Percentiles rank a stretch among this genome's conserved stretches.
Conservation (phyloP, 92 coral and sea anemone species). For the Phenganax subtilis region DNA sequence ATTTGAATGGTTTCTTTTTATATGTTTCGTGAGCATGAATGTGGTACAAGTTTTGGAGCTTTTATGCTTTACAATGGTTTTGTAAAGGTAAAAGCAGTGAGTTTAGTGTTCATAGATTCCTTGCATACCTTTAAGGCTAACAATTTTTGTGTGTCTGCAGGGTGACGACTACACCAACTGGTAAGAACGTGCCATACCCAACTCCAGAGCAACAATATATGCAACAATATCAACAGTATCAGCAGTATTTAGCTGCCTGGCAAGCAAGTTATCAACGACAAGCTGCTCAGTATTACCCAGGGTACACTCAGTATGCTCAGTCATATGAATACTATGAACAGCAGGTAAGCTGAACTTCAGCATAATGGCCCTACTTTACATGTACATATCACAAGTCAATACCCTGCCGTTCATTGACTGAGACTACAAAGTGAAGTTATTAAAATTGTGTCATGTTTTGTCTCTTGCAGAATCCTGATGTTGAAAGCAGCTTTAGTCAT, state of each 20-base stretch:
- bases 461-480: neutral
- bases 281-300: constrained; percentile 55
- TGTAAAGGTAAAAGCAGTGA: too few species aligned
- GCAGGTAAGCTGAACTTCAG: neutral
- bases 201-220: constrained; percentile 63
- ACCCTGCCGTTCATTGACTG: neutral
- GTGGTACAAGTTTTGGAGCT: too few species aligned
- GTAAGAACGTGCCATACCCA: constrained; percentile 10
- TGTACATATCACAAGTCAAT: neutral
- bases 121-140: neutral
- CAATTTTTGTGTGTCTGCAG: constrained; percentile 14
- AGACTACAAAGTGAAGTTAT: neutral
- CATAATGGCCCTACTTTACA: neutral
- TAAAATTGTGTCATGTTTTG: neutral
- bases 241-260: constrained; percentile 95
- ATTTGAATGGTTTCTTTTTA: neutral
- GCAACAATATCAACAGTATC: constrained; percentile 94
- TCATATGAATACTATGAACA: constrained; percentile 46
- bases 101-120: too few species aligned
- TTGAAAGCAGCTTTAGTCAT: neutral
- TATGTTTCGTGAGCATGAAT: neutral
- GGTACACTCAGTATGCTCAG: constrained; percentile 53
- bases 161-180: constrained; percentile 39
- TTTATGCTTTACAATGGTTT: too few species aligned
- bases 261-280: constrained; percentile 90